A percentile compares a stretch with the other conserved stretches of the same genome.
Evolutionary conservation across 2,888 invertebrate species (phyloP).

Genomic region (Chymomyza fuscimana): DNA sequence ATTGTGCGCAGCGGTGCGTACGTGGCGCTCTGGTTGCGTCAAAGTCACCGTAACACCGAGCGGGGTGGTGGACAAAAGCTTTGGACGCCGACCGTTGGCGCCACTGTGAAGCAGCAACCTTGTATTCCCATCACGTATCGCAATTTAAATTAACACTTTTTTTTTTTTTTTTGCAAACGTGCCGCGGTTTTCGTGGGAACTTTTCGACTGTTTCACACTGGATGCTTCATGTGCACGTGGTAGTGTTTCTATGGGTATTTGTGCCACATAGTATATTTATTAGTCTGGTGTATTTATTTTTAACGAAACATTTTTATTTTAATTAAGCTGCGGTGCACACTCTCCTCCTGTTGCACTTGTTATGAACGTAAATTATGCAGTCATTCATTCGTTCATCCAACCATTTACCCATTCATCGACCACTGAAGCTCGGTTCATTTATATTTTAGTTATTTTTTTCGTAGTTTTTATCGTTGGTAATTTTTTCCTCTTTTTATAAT

Average conservation of each 20-base stretch:
- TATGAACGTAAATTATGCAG: slow-evolving; percentile 24
- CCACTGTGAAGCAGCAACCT: slow-evolving; percentile 25
- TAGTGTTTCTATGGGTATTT: slow-evolving; percentile 6
- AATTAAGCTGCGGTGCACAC: slow-evolving; percentile 49
- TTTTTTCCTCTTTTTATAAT: neutral
- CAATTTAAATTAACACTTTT: slow-evolving; percentile 77
- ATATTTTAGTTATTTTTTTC: slow-evolving; percentile 24
- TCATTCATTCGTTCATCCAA: slow-evolving; percentile 15
- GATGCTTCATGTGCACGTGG: neutral
- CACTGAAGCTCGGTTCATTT: slow-evolving; percentile 28
- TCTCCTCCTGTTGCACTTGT: neutral
- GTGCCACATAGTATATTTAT: slow-evolving; percentile 26
- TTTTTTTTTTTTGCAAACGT: slow-evolving; percentile 55
- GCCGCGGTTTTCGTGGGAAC: slow-evolving; percentile 60
- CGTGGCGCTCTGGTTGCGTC: slow-evolving; percentile 35
- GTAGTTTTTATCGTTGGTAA: slow-evolving; percentile 1
- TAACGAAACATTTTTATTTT: slow-evolving; percentile 46
- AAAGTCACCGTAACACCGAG: neutral
- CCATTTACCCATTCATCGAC: slow-evolving; percentile 30
- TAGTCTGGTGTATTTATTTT: slow-evolving; percentile 28
- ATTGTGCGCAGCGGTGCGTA: slow-evolving; percentile 62
- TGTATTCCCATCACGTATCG: slow-evolving; percentile 71
- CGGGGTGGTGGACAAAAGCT: neutral
- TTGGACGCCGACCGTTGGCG: slow-evolving; percentile 5
- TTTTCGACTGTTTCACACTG: slow-evolving; percentile 42